Conservation (phyloP, 2,888 invertebrate species). For the Leptopilina myrica region DNA sequence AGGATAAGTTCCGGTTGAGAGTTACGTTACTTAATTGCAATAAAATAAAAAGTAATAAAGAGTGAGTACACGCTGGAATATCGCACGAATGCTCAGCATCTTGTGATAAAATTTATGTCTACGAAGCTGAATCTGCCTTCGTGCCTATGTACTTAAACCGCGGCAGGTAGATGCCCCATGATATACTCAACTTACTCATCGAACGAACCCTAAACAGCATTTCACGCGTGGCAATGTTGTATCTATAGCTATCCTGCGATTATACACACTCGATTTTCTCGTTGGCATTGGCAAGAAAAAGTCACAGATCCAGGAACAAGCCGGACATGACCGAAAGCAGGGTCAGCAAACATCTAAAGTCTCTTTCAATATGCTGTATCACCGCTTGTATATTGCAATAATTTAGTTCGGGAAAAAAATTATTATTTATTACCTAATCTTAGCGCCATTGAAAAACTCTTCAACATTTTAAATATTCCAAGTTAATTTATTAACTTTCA, state of each 20-base stretch:
- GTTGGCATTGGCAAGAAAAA: slow-evolving; percentile 33
- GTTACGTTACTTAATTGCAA: slow-evolving; percentile 26
- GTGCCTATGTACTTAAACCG: slow-evolving; percentile 36
- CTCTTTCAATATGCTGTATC: neutral
- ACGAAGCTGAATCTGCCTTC: slow-evolving; percentile 33
- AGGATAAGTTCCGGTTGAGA: slow-evolving; percentile 23
- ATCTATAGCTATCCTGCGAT: slow-evolving; percentile 22
- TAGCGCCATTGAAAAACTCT: too few species aligned
- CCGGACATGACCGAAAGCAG: slow-evolving; percentile 32
- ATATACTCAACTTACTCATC: slow-evolving; percentile 40
- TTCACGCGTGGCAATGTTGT: slow-evolving; percentile 30
- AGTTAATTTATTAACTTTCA: too few species aligned
- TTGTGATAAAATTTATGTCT: slow-evolving; percentile 39
- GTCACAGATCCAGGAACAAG: slow-evolving; percentile 29
- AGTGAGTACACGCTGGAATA: slow-evolving; percentile 27
- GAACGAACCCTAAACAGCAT: slow-evolving; percentile 38
- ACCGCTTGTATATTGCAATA: neutral
- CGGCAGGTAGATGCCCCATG: slow-evolving; percentile 22
- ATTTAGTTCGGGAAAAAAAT: too few species aligned
- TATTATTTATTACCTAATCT: too few species aligned
- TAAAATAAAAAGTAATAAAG: slow-evolving; percentile 34
- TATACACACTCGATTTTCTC: slow-evolving; percentile 36
- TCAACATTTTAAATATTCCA: too few species aligned
- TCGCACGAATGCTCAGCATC: slow-evolving; percentile 34
- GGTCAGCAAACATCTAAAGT: slow-evolving; percentile 19